Conservation (phyloP, 1,140 invertebrate species). For the Eciton burchellii region DNA sequence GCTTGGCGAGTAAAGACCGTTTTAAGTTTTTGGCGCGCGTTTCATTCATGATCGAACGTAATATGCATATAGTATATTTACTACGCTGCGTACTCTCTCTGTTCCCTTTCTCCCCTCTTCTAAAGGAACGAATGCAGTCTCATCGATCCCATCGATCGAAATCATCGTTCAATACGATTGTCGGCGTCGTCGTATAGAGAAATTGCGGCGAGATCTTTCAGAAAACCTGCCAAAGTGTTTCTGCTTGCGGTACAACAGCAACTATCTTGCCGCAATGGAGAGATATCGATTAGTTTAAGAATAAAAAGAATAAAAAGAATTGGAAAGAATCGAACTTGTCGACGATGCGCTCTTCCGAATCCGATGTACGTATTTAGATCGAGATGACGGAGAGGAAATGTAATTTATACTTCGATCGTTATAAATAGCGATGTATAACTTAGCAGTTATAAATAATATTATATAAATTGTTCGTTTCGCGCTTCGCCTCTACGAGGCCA, state of each 20-base stretch:
- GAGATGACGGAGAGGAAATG: too few relatives aligned
- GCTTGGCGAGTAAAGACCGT: not conserved
- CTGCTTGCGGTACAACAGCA: not conserved
- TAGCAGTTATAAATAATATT: too few relatives aligned
- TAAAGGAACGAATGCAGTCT: constrained; percentile 22
- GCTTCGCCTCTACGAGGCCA: too few relatives aligned
- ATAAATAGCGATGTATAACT: too few relatives aligned
- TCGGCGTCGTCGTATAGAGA: not conserved
- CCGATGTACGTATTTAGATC: too few relatives aligned
- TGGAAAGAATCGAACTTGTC: too few relatives aligned
- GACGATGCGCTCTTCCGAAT: too few relatives aligned
- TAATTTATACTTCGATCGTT: too few relatives aligned
- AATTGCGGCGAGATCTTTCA: not conserved
- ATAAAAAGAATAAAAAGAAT: too few relatives aligned
- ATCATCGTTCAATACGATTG: not conserved
- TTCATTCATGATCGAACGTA: constrained; percentile 30
- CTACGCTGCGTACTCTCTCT: constrained; percentile 11
- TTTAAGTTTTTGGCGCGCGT: constrained; percentile 3
- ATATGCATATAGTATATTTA: constrained; percentile 43
- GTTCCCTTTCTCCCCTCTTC: not conserved
- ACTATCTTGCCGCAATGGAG: too few relatives aligned
- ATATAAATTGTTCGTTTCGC: too few relatives aligned
- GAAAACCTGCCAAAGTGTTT: not conserved
- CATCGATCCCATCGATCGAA: not conserved
- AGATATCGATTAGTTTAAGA: too few relatives aligned